phyloP scores from a whole-genome alignment of 2,797 vertebrate genomes.

The Gorsachius magnificus region DNA sequence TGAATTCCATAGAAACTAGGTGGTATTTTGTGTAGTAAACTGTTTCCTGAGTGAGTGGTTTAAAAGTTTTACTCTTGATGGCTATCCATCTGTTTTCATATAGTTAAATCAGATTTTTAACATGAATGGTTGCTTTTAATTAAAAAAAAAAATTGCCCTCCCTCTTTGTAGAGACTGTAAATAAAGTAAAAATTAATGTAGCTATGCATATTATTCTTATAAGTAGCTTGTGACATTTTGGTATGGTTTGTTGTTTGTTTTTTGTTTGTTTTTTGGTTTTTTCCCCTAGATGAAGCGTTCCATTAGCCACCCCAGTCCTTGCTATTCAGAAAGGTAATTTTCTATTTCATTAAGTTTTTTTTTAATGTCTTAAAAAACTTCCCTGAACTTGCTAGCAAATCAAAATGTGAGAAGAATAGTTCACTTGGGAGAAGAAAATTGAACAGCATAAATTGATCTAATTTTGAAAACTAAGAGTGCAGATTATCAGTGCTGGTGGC shows the following conservation, averaged over 20 bases:
- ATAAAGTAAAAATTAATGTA: not conserved
- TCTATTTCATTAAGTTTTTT: not conserved
- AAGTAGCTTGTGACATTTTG: conserved; percentile 25
- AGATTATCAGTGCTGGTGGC: not conserved
- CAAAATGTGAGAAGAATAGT: not conserved
- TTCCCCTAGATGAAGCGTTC: conserved; percentile 89
- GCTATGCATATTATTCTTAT: not conserved
- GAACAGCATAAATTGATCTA: not conserved
- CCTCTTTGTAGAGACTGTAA: not conserved
- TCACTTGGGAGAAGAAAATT: not conserved
- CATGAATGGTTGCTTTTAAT: not conserved
- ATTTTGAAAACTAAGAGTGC: not conserved
- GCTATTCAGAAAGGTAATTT: conserved; percentile 87
- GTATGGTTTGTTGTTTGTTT: not conserved
- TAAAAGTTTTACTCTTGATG: not conserved
- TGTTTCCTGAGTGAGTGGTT: not conserved
- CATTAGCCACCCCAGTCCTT: conserved; percentile 91
- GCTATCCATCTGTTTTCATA: not conserved
- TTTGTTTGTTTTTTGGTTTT: not conserved
- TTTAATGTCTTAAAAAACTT: not conserved
- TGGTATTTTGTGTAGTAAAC: not conserved
- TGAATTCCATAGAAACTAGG: not conserved
- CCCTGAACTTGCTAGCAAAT: not conserved
- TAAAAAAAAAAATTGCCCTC: not conserved
- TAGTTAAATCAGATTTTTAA: not conserved